Evolutionary conservation across 2,797 vertebrate genomes (phyloP).

Genomic region (Syndactyla subalaris): DNA sequence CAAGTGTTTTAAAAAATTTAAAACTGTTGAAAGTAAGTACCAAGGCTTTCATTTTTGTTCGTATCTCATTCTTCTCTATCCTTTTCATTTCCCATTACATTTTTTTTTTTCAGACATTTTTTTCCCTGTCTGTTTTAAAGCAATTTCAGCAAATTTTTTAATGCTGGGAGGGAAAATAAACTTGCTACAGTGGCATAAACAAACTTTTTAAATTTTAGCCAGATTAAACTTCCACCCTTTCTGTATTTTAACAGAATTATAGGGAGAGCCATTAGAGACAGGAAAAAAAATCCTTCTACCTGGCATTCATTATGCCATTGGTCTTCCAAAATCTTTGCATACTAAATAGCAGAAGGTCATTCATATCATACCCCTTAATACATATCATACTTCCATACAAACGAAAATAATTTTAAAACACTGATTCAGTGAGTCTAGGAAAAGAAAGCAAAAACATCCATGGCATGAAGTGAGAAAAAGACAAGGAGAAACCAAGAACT

Average conservation of each 20-base stretch:
- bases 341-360: not conserved
- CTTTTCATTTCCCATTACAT: not conserved
- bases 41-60: not conserved
- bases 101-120: not conserved
- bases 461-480: not conserved
- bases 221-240: not conserved
- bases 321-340: not conserved
- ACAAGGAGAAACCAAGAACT: not conserved
- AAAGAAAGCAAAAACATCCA: not conserved
- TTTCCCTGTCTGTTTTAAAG: not conserved
- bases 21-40: not conserved
- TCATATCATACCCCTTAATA: not conserved
- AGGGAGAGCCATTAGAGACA: not conserved
- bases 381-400: not conserved
- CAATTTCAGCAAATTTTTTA: conserved; percentile 11
- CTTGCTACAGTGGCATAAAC: not conserved
- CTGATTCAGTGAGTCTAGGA: not conserved
- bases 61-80: not conserved
- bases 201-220: not conserved
- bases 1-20: not conserved
- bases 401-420: not conserved
- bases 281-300: not conserved
- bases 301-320: not conserved
- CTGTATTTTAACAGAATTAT: not conserved
- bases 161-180: not conserved